Base-by-base conservation (phyloP, 2,888 invertebrate species). In the Nomada flava region DNA sequence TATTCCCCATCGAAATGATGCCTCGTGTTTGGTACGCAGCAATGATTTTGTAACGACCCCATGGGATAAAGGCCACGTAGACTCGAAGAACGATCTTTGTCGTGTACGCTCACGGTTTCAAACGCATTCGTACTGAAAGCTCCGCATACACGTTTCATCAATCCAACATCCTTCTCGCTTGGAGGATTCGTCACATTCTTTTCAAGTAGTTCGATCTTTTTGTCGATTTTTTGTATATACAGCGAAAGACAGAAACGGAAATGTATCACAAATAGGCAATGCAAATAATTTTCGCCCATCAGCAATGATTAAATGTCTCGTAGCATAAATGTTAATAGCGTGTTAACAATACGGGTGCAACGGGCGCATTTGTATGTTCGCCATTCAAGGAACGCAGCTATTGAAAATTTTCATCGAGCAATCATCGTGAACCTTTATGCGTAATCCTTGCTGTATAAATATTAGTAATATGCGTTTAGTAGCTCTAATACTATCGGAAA, bases 51-150 rank as follows among this genome's bases (percentile, higher is more conserved):
- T 79, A 96, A 93, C 59, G 96, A 95, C 2, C 96, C 95, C 76
- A 96, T 94, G 29, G 96, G 96, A 93, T 96, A 97, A 70, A 97
- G 92, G 15, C 96, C 97, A 83, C 96, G 94, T 83, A 95, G 92
- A 89, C 95, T 95, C 89, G 94, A 94, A 89, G 89, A 88, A 52
- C 80, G 85, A 2, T 81, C 79, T 84, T 94, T 94, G 79, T 93
- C 94, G 83, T 92, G 94, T 23, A 92, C 91, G 76, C 93, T 94
- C 72, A 94, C 94, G 85, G 95, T 95, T 94, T 96, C 96, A 91
- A 96, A 96, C 53, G 96, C 96, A 91, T 96, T 96, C 2, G 96
- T 96, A 89, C 96, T 96, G 90, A 96, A 94, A 23, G 95, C 95
- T 72, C 95, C 94, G 88, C 96, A 96, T 0, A 95, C 95, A 59